A percentile compares a stretch with the other conserved stretches of the same genome.
phyloP scores from a whole-genome alignment of 2,888 invertebrate species.

The Tetramorium bicarinatum region DNA sequence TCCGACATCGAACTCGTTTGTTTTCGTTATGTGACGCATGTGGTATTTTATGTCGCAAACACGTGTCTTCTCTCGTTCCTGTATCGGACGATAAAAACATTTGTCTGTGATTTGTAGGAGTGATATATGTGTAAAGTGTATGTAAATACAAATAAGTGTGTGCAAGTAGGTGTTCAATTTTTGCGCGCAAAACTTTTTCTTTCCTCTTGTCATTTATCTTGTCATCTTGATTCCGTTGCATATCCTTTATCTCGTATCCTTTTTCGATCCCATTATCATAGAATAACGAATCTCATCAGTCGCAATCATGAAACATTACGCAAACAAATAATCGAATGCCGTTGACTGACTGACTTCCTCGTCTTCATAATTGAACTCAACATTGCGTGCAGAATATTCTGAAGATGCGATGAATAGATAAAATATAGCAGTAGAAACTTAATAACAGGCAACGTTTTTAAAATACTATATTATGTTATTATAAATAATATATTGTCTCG shows the following conservation, averaged over 20 bases:
- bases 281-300: constrained; percentile 61
- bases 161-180: constrained; percentile 14
- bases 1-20: constrained; percentile 25
- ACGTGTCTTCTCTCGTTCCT: constrained; percentile 13
- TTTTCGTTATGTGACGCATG: constrained; percentile 25
- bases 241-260: not conserved
- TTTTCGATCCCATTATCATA: not conserved
- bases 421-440: not conserved
- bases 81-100: constrained; percentile 27
- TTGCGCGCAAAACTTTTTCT: constrained; percentile 52
- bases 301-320: constrained; percentile 73
- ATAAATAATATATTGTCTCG: not conserved
- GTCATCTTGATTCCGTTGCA: constrained; percentile 4
- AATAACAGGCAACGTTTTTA: not conserved
- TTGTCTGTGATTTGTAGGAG: constrained; percentile 22
- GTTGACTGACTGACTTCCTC: constrained; percentile 26
- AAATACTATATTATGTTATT: not conserved
- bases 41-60: constrained; percentile 22
- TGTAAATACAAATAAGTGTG: not conserved
- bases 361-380: constrained; percentile 35
- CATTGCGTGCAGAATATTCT: constrained; percentile 12
- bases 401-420: not conserved
- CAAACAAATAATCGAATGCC: constrained; percentile 68
- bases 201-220: constrained; percentile 64
- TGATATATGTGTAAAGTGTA: not conserved